phyloP scores from a whole-genome alignment of 2,797 vertebrate genomes.

The Lacerta bilineata region DNA sequence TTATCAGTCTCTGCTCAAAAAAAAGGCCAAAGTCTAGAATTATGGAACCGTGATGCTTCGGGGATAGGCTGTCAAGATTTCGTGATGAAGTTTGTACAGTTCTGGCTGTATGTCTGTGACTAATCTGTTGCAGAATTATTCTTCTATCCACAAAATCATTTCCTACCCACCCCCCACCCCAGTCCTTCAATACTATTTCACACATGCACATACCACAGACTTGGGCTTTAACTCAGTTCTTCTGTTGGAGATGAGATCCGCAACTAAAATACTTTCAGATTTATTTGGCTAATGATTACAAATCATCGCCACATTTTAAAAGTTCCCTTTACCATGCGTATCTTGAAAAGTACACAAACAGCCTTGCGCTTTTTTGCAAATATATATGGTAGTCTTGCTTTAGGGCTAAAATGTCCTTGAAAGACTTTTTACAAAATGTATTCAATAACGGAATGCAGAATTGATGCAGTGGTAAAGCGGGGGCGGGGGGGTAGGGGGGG shows the following conservation, averaged over 20 bases:
- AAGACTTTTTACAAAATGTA: constrained; percentile 15
- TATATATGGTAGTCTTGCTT: constrained; percentile 39
- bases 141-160: constrained; percentile 10
- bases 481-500: background rate
- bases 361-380: background rate
- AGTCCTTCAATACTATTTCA: background rate
- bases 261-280: constrained; percentile 13
- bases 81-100: constrained; percentile 13
- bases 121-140: constrained; percentile 1
- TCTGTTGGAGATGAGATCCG: constrained; percentile 16
- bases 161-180: background rate
- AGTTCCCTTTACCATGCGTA: constrained; percentile 17
- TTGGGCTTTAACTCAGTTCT: background rate
- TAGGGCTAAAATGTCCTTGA: constrained; percentile 41
- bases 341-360: background rate
- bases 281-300: background rate
- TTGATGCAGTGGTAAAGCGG: background rate
- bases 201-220: background rate
- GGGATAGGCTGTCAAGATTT: constrained; percentile 22
- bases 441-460: constrained; percentile 18
- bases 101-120: background rate
- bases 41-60: background rate
- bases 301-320: background rate
- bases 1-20: constrained; percentile 27
- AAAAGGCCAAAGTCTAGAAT: constrained; percentile 10